Evolutionary conservation across 1,140 invertebrate species (phyloP), one percentile per base, ranked within the genome.

Genomic region (Brachionus sp.): DNA sequence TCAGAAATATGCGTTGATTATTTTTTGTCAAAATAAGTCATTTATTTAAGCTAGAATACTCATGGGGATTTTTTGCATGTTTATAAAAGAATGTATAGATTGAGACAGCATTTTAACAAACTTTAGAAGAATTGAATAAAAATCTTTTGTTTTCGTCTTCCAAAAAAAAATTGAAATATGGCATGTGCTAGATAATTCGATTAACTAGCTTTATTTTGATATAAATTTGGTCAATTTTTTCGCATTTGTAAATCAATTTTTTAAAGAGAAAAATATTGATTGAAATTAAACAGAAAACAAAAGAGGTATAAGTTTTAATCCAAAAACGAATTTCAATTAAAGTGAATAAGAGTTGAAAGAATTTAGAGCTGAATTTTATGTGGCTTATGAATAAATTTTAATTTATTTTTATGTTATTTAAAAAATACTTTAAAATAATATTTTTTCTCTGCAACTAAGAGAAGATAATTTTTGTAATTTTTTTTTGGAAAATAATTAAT

Each of bases 141-240:
- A 57, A 70, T 23, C 35, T 70, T 37, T 39, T 70, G 35, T 70
- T 39, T 19, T 70, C n/a, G 42, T 39, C 37, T 13, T 39, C n/a
- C 12, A 19, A 37, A 70, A 33, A 70, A 70, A 70, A 39, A 70
- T 70, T 70, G 35, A 70, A 70, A 70, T 70, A 70, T 70, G 37
- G 66, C 66, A 70, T 70, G 66, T 70, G 66, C 37, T 70, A 70
- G n/a, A 70, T 70, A 19, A 42, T 70, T 70, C 37, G 33, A 33
- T 66, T 66, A 70, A 7, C 16, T 57, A 57, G 50, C 50, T 57
- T 57, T 23, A 19, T 57, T 57, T 57, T 25, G 19, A 25, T 57
- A 57, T 57, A 57, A 57, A 66, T 66, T 66, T 66, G 64, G 64
- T 33, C 64, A 37, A 70, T 37, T 42, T 70, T 37, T 37, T 39